A percentile compares a stretch with the other conserved stretches of the same genome.
Evolutionary conservation across 1,140 invertebrate species (phyloP).

Genomic region (Tetramorium alpestre): DNA sequence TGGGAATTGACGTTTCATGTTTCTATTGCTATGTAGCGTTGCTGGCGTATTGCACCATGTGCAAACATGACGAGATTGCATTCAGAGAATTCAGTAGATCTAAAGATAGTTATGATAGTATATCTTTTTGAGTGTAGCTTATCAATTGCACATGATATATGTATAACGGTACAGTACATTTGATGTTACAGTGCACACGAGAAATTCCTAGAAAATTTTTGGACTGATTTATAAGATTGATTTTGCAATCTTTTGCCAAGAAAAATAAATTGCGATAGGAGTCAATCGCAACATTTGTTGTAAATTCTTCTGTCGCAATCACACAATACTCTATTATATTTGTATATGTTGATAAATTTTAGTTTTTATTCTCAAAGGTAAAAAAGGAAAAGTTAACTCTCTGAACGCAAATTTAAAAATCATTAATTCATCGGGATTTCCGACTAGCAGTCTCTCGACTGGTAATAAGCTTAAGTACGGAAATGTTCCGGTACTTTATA

Average conservation of each 20-base stretch:
- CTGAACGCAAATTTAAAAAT: neutral
- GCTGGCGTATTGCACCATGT: neutral
- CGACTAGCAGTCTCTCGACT: neutral
- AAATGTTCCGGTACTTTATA: neutral
- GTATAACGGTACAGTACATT: too few relatives aligned
- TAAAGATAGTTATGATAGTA: neutral
- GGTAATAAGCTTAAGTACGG: neutral
- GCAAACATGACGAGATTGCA: conserved; percentile 34
- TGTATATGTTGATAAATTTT: neutral
- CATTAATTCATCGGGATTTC: neutral
- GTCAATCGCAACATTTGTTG: neutral
- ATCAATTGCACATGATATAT: neutral
- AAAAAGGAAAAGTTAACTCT: neutral
- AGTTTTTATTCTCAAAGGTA: neutral
- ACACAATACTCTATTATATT: neutral
- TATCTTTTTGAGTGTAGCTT: neutral
- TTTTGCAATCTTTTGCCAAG: neutral
- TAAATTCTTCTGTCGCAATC: neutral
- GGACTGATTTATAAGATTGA: neutral
- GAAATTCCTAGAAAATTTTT: conserved; percentile 3
- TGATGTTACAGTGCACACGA: neutral
- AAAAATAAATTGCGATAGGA: neutral
- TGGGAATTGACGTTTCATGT: neutral
- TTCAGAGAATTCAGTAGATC: conserved; percentile 6
- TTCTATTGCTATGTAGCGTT: neutral